phyloP scores from a whole-genome alignment of 2,888 invertebrate species.

The Spialia ferax region DNA sequence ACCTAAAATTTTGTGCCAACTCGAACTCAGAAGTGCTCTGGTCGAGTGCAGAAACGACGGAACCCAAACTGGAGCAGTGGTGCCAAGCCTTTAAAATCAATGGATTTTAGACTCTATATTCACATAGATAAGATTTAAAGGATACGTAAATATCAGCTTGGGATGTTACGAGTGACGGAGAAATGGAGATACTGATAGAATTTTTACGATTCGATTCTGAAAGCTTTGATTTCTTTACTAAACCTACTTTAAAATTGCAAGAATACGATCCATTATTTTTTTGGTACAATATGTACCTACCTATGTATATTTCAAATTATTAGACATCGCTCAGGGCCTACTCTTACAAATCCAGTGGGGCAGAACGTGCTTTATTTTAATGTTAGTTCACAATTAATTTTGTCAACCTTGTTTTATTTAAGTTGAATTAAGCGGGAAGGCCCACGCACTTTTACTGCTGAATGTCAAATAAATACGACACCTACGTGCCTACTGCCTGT shows the following conservation, averaged over 20 bases:
- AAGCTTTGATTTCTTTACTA: constrained; percentile 59
- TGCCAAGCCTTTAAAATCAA: constrained; percentile 41
- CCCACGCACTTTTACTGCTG: too few relatives aligned
- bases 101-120: constrained; percentile 46
- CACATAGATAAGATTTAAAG: constrained; percentile 45
- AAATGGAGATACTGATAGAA: constrained; percentile 71
- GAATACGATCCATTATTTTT: constrained; percentile 11
- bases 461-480: too few relatives aligned
- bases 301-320: too few relatives aligned
- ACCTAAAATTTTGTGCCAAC: constrained; percentile 84
- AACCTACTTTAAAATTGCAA: constrained; percentile 57
- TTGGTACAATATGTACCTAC: too few relatives aligned
- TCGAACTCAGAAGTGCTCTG: constrained; percentile 78
- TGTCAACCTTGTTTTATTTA: too few relatives aligned
- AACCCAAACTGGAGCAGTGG: constrained; percentile 51
- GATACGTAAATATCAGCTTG: constrained; percentile 51
- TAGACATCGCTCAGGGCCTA: too few relatives aligned
- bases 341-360: too few relatives aligned
- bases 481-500: too few relatives aligned
- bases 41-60: constrained; percentile 59
- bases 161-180: constrained; percentile 47
- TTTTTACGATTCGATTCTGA: constrained; percentile 64
- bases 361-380: too few relatives aligned
- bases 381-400: too few relatives aligned
- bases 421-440: too few relatives aligned